phyloP scores from a whole-genome alignment of 2,797 vertebrate species.

The Hozukius guyotensis region DNA sequence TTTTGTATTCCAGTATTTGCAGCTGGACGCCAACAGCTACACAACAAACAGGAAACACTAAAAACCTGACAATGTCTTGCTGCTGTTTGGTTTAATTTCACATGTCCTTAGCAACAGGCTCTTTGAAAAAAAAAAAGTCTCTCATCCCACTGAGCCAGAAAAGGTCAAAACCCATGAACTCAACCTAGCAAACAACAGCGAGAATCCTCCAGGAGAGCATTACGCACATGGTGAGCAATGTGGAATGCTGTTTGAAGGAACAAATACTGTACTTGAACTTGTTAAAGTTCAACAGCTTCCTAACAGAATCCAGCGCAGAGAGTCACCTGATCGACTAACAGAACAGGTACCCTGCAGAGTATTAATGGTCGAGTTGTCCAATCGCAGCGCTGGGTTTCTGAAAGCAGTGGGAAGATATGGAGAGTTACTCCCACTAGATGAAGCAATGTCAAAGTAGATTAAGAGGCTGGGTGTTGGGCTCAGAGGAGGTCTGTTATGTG shows the following conservation, averaged over 20 bases:
- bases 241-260: slow-evolving; percentile 61
- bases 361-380: slow-evolving; percentile 24
- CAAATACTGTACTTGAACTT: slow-evolving; percentile 59
- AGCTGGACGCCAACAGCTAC: slow-evolving; percentile 37
- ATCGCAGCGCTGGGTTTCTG: slow-evolving; percentile 7
- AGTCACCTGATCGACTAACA: slow-evolving; percentile 36
- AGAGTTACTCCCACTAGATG: slow-evolving; percentile 33
- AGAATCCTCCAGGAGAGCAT: slow-evolving; percentile 73
- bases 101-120: slow-evolving; percentile 54
- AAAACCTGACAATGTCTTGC: slow-evolving; percentile 24
- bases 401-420: slow-evolving; percentile 23
- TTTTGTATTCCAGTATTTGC: slow-evolving; percentile 29
- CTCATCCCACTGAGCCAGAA: slow-evolving; percentile 23
- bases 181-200: slow-evolving; percentile 66
- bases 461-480: slow-evolving; percentile 39
- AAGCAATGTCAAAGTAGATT: slow-evolving; percentile 61
- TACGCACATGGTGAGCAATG: slow-evolving; percentile 69
- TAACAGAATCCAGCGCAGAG: neutral
- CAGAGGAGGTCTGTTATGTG: slow-evolving; percentile 67
- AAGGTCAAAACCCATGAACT: slow-evolving; percentile 59
- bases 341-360: slow-evolving; percentile 17
- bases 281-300: slow-evolving; percentile 58
- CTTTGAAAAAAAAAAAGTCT: slow-evolving; percentile 26
- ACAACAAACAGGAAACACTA: slow-evolving; percentile 41
- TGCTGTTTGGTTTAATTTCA: slow-evolving; percentile 43